Conservation (phyloP, 2,113 vertebrate genomes). For the Ptilorrhoa leucosticta region DNA sequence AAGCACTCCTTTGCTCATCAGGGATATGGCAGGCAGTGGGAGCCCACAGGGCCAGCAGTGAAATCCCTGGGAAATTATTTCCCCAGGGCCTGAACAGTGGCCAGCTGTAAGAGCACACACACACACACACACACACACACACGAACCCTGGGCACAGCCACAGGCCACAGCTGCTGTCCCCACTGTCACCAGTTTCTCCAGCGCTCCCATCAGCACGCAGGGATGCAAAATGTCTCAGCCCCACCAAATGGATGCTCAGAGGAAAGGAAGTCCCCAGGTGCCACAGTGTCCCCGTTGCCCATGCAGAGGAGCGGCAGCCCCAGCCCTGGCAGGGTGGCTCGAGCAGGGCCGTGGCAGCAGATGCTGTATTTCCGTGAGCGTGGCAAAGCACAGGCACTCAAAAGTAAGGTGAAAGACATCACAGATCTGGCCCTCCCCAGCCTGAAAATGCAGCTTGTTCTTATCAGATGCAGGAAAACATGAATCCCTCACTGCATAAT, state of each 20-base stretch:
- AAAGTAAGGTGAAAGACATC: not conserved
- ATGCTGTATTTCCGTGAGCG: fast-evolving
- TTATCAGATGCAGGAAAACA: not conserved
- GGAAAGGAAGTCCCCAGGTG: not conserved
- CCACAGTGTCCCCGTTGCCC: fast-evolving
- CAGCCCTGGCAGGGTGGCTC: fast-evolving
- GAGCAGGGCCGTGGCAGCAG: not conserved
- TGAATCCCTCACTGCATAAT: not conserved
- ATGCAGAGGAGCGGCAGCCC: not conserved
- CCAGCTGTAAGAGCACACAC: fast-evolving
- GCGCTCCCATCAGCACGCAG: fast-evolving
- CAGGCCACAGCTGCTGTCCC: not conserved
- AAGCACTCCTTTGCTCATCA: not conserved
- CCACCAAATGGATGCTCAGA: not conserved
- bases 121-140: fast-evolving
- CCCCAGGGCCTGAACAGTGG: not conserved
- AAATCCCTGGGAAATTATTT: not conserved
- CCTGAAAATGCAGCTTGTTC: not conserved
- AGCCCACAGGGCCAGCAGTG: not conserved
- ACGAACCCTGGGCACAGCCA: not conserved
- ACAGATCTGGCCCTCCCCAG: not conserved
- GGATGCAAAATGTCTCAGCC: not conserved
- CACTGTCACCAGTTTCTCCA: not conserved
- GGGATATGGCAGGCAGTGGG: not conserved
- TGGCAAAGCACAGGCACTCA: not conserved